Base-by-base conservation (phyloP, 1,140 invertebrate genomes). In the Papilio machaon region DNA sequence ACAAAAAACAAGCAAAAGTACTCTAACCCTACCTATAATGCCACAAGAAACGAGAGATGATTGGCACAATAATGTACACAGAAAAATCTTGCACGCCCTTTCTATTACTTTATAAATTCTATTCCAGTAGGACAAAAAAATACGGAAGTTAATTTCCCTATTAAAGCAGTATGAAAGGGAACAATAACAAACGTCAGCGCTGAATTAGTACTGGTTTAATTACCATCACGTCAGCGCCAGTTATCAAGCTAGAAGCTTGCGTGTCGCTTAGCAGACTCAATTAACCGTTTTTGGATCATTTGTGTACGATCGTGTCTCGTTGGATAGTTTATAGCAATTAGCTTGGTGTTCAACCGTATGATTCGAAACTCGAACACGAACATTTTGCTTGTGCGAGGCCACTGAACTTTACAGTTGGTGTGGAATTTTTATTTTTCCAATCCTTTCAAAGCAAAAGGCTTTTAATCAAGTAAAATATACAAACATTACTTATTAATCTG, bases 231-330 rank as follows among this genome's bases (percentile, higher is more conserved):
- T 70, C 30, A 70, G 60, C 60, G 23, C 30, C 30, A 70, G 30
- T 35, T 70, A 70, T 38, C 64, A 35, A 70, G 64, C 64, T 35
- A 15, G 23, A 19, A 23, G 23, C 23, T 70, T 10, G 64, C 64
- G 64, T 70, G 64, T 70, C 64, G 64, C 64, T 70, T 38, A 15
- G 23, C 64, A 70, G 64, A 70, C 64, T 70, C 64, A 70, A 70
- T 70, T 70, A 70, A 38, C 64, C 64, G 64, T 35, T 70, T 70
- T 70, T 70, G 64, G 64, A 70, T 70, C 64, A 70, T 70, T 70
- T 70, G 64, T 70, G 64, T 35, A 15, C 64, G 64, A 35, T 70
- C 64, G 30, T 70, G 64, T 70, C 64, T 70, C 64, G 64, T 35
- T 70, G 64, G 64, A 70, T 70, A 38, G 64, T 70, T 70, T 17